Evolutionary conservation across 2,888 invertebrate genomes (phyloP).

Genomic region (Brenthis daphne): DNA sequence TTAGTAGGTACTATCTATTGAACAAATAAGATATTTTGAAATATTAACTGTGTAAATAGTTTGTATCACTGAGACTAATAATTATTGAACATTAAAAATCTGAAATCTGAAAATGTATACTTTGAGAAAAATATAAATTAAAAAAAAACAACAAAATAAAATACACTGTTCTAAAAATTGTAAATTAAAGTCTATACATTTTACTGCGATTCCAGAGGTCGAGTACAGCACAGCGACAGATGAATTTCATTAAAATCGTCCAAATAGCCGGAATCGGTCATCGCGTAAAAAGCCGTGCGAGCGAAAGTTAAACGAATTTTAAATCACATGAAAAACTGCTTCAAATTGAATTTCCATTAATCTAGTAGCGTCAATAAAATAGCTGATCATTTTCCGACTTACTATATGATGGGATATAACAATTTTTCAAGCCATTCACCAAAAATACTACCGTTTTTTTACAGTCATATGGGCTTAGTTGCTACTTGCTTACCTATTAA

Average conservation of each 20-base stretch:
- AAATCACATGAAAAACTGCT: constrained; percentile 29
- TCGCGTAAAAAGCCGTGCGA: constrained; percentile 36
- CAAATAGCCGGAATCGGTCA: constrained; percentile 33
- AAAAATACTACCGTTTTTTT: not conserved
- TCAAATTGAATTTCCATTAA: constrained; percentile 27
- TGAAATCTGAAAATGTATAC: no score
- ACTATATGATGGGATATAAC: constrained; percentile 2
- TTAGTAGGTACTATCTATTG: no score
- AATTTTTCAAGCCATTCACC: not conserved
- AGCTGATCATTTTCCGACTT: constrained; percentile 11
- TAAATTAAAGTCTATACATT: not conserved
- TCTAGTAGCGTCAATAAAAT: constrained; percentile 23
- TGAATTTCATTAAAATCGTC: constrained; percentile 42
- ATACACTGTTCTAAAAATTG: not conserved
- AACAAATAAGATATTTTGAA: no score
- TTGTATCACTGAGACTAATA: no score
- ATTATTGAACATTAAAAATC: no score
- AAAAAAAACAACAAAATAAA: no score
- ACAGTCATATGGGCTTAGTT: not conserved
- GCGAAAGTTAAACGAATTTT: constrained; percentile 26
- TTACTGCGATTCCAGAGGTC: not conserved
- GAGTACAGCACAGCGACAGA: constrained; percentile 29
- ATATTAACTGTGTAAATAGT: no score
- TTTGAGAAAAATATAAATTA: no score
- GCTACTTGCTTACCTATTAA: no score